Evolutionary conservation across 1,140 invertebrate genomes (phyloP).

Genomic region (Pseudachorutes palmiensis): DNA sequence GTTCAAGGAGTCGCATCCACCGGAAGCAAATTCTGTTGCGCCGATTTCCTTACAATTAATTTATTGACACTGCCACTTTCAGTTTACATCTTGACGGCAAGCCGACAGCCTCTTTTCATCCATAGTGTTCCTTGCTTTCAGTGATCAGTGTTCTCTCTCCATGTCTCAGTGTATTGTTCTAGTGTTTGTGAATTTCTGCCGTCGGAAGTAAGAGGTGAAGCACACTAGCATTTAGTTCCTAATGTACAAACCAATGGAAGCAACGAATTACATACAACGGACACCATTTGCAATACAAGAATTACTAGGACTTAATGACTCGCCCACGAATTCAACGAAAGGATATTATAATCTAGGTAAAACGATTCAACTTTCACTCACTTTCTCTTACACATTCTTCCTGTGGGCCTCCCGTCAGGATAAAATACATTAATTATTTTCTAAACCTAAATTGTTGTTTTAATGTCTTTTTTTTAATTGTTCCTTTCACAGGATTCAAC

Average conservation of each 20-base stretch:
- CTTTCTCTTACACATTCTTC: too few species aligned
- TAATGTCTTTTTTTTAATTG: too few species aligned
- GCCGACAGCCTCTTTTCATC: too few species aligned
- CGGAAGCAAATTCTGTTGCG: neutral
- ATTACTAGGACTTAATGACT: neutral
- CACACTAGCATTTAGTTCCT: neutral
- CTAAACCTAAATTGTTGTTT: too few species aligned
- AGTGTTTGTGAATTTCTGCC: too few species aligned
- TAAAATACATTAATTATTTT: too few species aligned
- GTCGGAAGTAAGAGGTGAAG: too few species aligned
- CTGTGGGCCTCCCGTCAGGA: too few species aligned
- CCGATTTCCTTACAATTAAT: neutral
- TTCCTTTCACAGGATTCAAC: neutral
- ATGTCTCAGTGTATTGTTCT: too few species aligned
- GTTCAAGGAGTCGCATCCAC: neutral
- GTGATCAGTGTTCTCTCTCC: too few species aligned
- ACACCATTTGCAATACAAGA: neutral
- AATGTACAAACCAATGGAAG: slow-evolving; percentile 1
- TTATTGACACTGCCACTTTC: neutral
- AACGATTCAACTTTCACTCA: neutral
- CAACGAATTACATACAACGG: neutral
- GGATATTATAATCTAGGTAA: neutral
- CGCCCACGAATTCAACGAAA: neutral
- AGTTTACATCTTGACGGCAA: too few species aligned
- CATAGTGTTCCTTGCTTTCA: too few species aligned